Percentiles rank a stretch among this genome's conserved stretches.
phyloP scores from a whole-genome alignment of 2,797 vertebrate species.

The Macropus fuliginosus region DNA sequence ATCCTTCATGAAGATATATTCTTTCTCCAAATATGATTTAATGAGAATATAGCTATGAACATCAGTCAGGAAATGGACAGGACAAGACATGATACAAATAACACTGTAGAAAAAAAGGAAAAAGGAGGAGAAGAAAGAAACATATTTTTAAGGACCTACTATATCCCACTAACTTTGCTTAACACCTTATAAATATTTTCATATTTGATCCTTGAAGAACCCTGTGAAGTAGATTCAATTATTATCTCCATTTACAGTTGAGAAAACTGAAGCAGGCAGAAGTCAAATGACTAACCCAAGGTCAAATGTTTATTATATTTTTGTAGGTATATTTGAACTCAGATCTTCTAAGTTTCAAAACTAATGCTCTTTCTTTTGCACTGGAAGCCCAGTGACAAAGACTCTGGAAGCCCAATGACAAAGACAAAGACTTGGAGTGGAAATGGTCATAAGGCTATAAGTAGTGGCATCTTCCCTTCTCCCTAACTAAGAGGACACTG shows the following conservation, averaged over 20 bases:
- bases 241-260: background rate
- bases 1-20: background rate
- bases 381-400: too few relatives aligned
- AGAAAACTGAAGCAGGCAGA: background rate
- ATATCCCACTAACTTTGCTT: background rate
- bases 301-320: background rate
- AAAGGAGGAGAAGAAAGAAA: background rate
- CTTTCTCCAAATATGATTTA: background rate
- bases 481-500: background rate
- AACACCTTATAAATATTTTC: background rate
- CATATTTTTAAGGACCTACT: background rate
- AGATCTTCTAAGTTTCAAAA: background rate
- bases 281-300: background rate
- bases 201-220: background rate
- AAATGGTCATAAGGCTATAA: background rate
- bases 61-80: background rate
- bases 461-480: background rate
- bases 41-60: background rate
- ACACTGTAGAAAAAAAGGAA: background rate
- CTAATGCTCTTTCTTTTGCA: background rate
- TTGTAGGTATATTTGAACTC: background rate
- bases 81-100: background rate
- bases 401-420: background rate
- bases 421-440: background rate
- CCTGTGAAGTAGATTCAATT: background rate